Conservation (phyloP, 2,113 vertebrate genomes). For the Monopterus albus region DNA sequence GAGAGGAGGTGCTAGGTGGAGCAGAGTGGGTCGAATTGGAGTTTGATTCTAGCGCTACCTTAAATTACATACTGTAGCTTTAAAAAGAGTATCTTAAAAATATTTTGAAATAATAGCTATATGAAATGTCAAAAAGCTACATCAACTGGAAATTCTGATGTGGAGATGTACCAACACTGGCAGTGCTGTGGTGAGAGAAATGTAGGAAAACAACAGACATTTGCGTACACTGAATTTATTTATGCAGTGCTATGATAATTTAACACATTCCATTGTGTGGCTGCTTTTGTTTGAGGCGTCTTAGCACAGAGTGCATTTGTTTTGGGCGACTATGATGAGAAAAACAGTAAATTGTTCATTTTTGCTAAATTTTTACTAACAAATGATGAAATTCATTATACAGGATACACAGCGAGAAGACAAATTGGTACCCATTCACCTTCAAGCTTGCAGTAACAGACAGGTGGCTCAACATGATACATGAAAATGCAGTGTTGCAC, state of each 20-base stretch:
- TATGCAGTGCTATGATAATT: conserved; percentile 22
- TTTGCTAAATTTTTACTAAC: background rate
- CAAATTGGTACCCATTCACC: background rate
- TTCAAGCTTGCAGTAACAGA: background rate
- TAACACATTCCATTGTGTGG: conserved; percentile 3
- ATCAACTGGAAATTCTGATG: too few species aligned
- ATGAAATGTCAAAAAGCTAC: too few species aligned
- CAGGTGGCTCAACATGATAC: conserved; percentile 5
- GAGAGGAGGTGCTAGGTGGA: too few species aligned
- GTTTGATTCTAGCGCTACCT: too few species aligned
- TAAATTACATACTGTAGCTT: too few species aligned
- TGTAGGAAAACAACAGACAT: conserved; percentile 5
- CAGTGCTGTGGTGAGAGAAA: background rate
- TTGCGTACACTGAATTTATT: conserved; percentile 15
- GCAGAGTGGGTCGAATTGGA: too few species aligned
- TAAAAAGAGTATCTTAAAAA: too few species aligned
- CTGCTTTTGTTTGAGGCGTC: conserved; percentile 6
- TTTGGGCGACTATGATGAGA: background rate
- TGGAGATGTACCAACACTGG: too few species aligned
- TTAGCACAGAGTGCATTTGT: background rate
- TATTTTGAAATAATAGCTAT: too few species aligned
- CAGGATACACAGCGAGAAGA: background rate
- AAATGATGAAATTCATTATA: background rate
- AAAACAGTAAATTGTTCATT: background rate
- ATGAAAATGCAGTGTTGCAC: background rate